phyloP scores from a whole-genome alignment of 2,113 vertebrate species.

The Formicarius rufipectus region DNA sequence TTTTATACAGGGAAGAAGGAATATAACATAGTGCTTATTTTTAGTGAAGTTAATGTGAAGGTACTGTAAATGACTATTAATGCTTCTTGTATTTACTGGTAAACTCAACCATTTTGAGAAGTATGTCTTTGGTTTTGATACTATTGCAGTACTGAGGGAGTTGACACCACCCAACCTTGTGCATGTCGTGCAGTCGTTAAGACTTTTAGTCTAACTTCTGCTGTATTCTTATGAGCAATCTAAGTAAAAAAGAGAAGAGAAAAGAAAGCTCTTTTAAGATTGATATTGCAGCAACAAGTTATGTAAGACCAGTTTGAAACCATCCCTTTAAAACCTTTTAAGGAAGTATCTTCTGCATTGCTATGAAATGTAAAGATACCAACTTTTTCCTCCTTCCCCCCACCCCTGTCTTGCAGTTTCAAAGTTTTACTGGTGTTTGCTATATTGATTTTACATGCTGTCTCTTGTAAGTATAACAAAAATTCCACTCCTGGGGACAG shows the following conservation, averaged over 20 bases:
- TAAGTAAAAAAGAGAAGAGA: constrained; percentile 12
- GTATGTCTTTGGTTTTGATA: background rate
- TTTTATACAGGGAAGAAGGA: background rate
- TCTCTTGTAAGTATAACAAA: background rate
- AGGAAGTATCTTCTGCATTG: constrained; percentile 36
- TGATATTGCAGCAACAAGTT: constrained; percentile 16
- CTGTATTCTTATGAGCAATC: background rate
- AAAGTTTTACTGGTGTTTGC: constrained; percentile 15
- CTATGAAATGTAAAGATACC: background rate
- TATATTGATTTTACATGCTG: constrained; percentile 16
- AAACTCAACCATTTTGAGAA: background rate
- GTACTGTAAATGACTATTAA: background rate
- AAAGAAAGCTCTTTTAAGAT: background rate
- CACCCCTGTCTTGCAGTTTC: background rate
- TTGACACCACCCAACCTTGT: background rate
- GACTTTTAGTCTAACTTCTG: background rate
- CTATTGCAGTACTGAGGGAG: background rate
- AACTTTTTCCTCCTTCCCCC: background rate
- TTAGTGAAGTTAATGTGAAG: background rate
- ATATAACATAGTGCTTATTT: background rate
- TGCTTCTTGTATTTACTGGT: background rate
- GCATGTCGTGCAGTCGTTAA: background rate
- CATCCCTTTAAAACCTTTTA: constrained; percentile 29
- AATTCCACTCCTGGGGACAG: background rate
- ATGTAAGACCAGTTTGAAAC: constrained; percentile 16